Evolutionary conservation across 2,888 invertebrate species (phyloP).

Genomic region (Syrphus vitripennis): DNA sequence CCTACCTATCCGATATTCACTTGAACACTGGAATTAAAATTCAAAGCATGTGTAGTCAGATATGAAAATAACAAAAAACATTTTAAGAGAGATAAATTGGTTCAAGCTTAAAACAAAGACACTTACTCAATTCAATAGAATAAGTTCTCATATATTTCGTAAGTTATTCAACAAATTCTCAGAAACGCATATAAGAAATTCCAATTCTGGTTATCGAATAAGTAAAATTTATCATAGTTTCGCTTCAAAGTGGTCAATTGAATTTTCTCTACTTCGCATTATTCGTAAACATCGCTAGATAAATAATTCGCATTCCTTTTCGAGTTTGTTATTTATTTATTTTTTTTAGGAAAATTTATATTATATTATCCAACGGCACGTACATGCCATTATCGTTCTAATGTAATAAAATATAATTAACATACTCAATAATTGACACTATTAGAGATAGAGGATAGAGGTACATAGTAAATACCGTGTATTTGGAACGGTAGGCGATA

Average conservation of each 20-base stretch:
- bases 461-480: no score
- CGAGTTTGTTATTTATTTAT: not conserved
- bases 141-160: not conserved
- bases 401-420: constrained; percentile 67
- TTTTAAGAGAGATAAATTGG: not conserved
- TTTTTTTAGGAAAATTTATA: not conserved
- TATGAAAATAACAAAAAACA: no score
- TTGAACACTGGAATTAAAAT: no score
- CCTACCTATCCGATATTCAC: no score
- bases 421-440: constrained; percentile 68
- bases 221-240: not conserved
- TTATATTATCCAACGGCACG: not conserved
- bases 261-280: constrained; percentile 6
- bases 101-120: not conserved
- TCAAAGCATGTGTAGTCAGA: no score
- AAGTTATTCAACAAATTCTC: not conserved
- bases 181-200: not conserved
- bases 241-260: constrained; percentile 5
- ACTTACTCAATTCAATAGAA: not conserved
- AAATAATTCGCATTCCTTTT: constrained; percentile 11
- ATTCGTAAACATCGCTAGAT: constrained; percentile 10
- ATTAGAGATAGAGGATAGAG: not conserved
- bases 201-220: not conserved
- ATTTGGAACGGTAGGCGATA: not conserved
- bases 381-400: constrained; percentile 44